phyloP scores from a whole-genome alignment of 2,113 vertebrate species.

The Scartelaos histophorus region DNA sequence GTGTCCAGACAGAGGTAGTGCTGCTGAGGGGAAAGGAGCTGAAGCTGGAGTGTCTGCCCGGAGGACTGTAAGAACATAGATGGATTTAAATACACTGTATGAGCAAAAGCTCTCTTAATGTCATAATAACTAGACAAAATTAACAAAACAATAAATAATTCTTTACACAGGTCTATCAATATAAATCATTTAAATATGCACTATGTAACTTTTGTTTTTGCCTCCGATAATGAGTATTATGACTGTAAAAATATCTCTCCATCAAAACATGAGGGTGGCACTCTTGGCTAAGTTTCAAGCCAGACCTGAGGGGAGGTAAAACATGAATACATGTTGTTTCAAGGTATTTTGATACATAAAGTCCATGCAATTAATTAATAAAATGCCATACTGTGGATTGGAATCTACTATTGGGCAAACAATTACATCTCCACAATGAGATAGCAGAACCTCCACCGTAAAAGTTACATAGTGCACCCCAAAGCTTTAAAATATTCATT shows the following conservation, averaged over 20 bases:
- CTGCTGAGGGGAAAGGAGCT: constrained; percentile 84
- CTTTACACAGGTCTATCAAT: background rate
- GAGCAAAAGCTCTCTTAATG: too few relatives aligned
- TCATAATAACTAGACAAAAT: too few relatives aligned
- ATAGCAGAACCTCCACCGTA: background rate
- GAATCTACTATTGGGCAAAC: background rate
- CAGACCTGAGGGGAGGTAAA: too few relatives aligned
- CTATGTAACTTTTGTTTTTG: too few relatives aligned
- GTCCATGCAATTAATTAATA: background rate
- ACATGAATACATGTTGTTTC: background rate
- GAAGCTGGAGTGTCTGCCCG: constrained; percentile 89
- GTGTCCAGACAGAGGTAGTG: constrained; percentile 74
- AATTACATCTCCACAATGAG: background rate
- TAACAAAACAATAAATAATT: background rate
- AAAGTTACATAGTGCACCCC: too few relatives aligned
- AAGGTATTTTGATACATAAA: background rate
- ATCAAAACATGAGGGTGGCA: too few relatives aligned
- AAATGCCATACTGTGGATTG: too few relatives aligned
- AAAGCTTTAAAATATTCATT: background rate
- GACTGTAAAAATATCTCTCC: too few relatives aligned
- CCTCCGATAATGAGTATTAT: too few relatives aligned
- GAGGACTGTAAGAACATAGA: constrained; percentile 86
- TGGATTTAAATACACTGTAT: too few relatives aligned
- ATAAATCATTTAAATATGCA: too few relatives aligned
- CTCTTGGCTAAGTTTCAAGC: too few relatives aligned